Evolutionary conservation across 2,113 vertebrate genomes (phyloP).

Genomic region (Oenanthe oenanthe): DNA sequence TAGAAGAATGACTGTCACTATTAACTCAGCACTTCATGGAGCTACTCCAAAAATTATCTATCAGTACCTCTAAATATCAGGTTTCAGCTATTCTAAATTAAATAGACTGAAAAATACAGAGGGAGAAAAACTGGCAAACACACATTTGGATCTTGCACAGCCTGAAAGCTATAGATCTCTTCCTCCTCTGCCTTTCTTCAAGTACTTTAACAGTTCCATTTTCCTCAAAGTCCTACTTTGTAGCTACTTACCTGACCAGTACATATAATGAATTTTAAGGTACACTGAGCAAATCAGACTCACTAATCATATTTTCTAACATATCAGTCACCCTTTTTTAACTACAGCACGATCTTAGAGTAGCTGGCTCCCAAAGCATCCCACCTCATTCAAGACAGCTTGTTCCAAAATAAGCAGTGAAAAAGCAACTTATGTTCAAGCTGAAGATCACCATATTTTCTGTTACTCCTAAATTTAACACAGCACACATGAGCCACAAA

Average conservation of each 20-base stretch:
- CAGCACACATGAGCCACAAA: neutral
- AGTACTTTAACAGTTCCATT: neutral
- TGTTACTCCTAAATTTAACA: neutral
- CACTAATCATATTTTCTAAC: neutral
- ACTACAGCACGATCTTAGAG: neutral
- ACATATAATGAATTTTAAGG: neutral
- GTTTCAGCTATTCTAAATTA: neutral
- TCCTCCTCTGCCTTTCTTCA: neutral
- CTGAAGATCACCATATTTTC: neutral
- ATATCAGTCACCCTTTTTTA: neutral
- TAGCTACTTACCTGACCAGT: neutral
- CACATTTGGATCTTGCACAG: neutral
- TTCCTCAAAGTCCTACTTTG: neutral
- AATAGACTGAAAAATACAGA: neutral
- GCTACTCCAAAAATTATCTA: neutral
- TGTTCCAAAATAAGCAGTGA: neutral
- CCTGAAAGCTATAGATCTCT: neutral
- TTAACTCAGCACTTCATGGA: neutral
- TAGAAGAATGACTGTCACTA: neutral
- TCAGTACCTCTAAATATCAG: neutral
- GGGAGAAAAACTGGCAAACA: fast-evolving
- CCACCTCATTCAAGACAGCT: neutral
- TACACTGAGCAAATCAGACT: neutral
- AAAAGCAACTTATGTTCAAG: neutral
- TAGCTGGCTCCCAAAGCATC: neutral